phyloP scores from a whole-genome alignment of 2,797 vertebrate genomes.

The Poeciliopsis paucimaculata region DNA sequence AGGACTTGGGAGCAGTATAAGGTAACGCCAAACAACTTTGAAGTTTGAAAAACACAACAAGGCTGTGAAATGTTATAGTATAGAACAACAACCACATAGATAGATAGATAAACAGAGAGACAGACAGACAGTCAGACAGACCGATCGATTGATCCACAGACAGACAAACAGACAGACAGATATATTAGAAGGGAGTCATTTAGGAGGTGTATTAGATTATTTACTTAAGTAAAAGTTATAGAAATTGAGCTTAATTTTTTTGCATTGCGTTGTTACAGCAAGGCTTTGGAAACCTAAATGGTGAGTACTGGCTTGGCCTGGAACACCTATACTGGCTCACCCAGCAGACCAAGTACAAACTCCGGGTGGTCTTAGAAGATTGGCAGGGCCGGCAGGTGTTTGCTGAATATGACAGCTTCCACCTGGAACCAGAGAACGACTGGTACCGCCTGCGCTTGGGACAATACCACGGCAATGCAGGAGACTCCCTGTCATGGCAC shows the following conservation, averaged over 20 bases:
- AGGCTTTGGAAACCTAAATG: constrained; percentile 90
- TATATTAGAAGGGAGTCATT: not conserved
- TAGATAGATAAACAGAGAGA: too few species aligned
- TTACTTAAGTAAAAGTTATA: not conserved
- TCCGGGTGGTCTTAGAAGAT: constrained; percentile 88
- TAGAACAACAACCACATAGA: not conserved
- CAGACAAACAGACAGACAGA: too few species aligned
- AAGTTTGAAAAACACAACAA: not conserved
- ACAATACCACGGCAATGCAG: constrained; percentile 86
- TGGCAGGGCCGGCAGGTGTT: constrained; percentile 87
- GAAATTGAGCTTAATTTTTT: not conserved
- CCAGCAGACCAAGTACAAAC: constrained; percentile 82
- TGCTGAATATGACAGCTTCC: constrained; percentile 88
- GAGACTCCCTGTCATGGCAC: constrained; percentile 94
- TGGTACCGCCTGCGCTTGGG: constrained; percentile 89
- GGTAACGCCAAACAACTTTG: constrained; percentile 63
- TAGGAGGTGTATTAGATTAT: not conserved
- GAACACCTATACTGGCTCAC: constrained; percentile 89
- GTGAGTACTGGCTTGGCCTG: constrained; percentile 92
- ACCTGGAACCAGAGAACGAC: constrained; percentile 87
- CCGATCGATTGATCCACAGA: too few species aligned
- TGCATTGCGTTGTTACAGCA: constrained; percentile 69
- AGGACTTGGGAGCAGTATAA: constrained; percentile 93
- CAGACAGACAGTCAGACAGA: too few species aligned
- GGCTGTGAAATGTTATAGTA: not conserved